Evolutionary conservation across 2,113 vertebrate species (phyloP), one percentile per base, ranked within the genome.

Genomic region (Penelope pileata): DNA sequence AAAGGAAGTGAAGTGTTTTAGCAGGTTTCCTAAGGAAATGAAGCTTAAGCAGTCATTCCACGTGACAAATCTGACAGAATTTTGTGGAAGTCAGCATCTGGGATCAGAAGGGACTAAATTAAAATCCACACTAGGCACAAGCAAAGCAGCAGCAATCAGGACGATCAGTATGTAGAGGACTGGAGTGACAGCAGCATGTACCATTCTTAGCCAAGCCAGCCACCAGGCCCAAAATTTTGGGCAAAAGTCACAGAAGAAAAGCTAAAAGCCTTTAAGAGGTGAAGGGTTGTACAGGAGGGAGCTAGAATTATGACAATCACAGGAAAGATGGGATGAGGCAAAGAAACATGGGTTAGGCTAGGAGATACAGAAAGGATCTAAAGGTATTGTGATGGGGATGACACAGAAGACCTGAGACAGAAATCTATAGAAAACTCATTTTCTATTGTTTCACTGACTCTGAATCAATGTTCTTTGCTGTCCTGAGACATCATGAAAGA

Each of bases 1-100:
- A 94, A 80, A 92, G 91, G 95, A 94, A 94, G 91, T 91, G 82
- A 92, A 83, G 92, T 36, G 53, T 92, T 95, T 92, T 62, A 96
- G 42, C 85, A 80, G 63, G 92, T 96, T 96, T 96, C 93, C 95
- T 90, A 94, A 96, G 96, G 96, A 96, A 96, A 95, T 96, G 93
- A 91, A 64, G 90, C 75, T 96, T 96, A 96, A 94, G 90, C 82
- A 45, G 70, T 93, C 85, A 68, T 73, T 94, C 63, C 45, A 29
- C 29, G 10, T 66, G 93, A 88, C 93, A 93, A 45, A 69, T 69
- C 64, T 96, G 90, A 54, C 78, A 86, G 90, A 87, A 51, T 76
- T 91, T 76, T 75, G 43, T 90, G 70, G 67, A 72, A 85, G 82
- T 94, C 91, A 91, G 75, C 90, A 69, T 69, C 75, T 93, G 88